phyloP scores from a whole-genome alignment of 2,113 vertebrate genomes.

The Hystrix cristata region DNA sequence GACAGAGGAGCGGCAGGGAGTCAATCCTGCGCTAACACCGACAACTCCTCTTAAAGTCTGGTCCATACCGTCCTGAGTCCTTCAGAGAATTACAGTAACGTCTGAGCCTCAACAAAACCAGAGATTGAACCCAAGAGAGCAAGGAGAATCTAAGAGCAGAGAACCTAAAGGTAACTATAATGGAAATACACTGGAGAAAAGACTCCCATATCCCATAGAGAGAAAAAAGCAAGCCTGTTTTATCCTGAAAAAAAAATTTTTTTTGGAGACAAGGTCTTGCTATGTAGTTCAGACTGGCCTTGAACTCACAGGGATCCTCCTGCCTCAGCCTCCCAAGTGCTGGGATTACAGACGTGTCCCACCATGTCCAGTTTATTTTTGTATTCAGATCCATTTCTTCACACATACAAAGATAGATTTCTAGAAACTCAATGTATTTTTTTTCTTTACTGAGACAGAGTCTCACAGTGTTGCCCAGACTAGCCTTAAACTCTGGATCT shows the following conservation, averaged over 20 bases:
- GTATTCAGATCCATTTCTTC: not conserved
- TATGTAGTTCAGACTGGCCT: not conserved
- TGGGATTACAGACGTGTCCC: not conserved
- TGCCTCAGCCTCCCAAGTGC: not conserved
- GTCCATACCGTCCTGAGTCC: not conserved
- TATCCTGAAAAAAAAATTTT: not conserved
- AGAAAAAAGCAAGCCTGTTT: not conserved
- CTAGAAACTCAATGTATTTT: constrained; percentile 34
- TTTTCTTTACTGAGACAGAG: not conserved
- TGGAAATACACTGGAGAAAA: not conserved
- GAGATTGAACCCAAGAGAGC: not conserved
- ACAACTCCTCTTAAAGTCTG: not conserved
- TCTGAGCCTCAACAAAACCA: constrained; percentile 6
- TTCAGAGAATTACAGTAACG: constrained; percentile 5
- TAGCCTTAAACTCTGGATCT: not conserved
- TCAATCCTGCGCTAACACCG: not conserved
- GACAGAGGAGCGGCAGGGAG: not conserved
- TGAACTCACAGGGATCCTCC: not conserved
- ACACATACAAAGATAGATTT: constrained; percentile 12
- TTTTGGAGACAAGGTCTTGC: not conserved
- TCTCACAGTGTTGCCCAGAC: not conserved
- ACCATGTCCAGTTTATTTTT: not conserved
- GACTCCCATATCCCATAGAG: not conserved
- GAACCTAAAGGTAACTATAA: constrained; percentile 24
- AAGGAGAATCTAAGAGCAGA: constrained; percentile 22